Percentiles rank a stretch among this genome's conserved stretches.
Evolutionary conservation across 2,797 vertebrate genomes (phyloP).

Genomic region (Threskiornis aethiopicus): DNA sequence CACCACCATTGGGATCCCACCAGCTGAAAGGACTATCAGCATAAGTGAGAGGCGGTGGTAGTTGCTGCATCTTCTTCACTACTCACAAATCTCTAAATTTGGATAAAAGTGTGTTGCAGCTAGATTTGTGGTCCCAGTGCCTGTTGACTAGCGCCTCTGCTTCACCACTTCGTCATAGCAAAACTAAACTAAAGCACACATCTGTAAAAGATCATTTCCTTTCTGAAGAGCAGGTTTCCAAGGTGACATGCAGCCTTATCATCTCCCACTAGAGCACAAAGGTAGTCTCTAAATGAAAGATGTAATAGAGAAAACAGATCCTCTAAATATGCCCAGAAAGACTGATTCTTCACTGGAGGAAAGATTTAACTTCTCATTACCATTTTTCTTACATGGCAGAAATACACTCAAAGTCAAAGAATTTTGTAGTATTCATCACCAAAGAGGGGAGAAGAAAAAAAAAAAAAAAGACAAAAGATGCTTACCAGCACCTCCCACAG

Average conservation of each 20-base stretch:
- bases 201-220: not conserved
- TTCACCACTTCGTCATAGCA: not conserved
- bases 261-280: not conserved
- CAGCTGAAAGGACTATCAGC: not conserved
- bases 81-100: not conserved
- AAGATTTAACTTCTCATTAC: not conserved
- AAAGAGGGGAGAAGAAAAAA: not conserved
- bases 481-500: not conserved
- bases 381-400: constrained; percentile 12
- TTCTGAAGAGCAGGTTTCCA: not conserved
- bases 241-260: not conserved
- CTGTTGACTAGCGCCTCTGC: not conserved
- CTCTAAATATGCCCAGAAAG: not conserved
- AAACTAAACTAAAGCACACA: not conserved
- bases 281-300: not conserved
- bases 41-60: not conserved
- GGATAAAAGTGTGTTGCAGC: not conserved
- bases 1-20: not conserved
- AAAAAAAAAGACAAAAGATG: not conserved
- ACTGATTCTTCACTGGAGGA: not conserved
- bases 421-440: not conserved
- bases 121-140: not conserved
- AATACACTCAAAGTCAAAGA: not conserved
- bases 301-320: not conserved
- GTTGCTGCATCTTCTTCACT: not conserved